Conservation (phyloP, 2,113 vertebrate genomes). For the Seriola aureovittata region DNA sequence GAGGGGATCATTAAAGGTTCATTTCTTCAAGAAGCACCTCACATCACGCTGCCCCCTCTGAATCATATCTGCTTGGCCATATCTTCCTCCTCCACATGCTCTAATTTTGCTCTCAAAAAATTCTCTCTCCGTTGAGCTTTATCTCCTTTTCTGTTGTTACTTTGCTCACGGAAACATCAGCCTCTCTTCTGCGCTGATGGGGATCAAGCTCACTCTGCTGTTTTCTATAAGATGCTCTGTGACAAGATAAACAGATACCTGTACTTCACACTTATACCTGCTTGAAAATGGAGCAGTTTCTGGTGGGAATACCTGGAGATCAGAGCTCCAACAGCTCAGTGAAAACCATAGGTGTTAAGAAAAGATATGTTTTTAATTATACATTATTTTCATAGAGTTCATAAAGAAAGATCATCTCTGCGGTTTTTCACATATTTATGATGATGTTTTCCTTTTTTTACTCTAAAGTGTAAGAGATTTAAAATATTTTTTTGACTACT, state of each 20-base stretch:
- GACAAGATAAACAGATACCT: neutral
- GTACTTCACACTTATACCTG: neutral
- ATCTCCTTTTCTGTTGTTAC: conserved; percentile 34
- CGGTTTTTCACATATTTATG: too few relatives aligned
- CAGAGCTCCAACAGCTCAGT: too few relatives aligned
- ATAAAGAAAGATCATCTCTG: too few relatives aligned
- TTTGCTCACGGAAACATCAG: conserved; percentile 2
- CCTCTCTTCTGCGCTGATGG: neutral
- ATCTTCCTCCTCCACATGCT: conserved; percentile 73
- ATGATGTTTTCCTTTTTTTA: too few relatives aligned
- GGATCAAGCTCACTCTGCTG: neutral
- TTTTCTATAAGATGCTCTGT: neutral
- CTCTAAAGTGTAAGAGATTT: too few relatives aligned
- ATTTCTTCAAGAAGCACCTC: conserved; percentile 60
- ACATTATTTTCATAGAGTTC: too few relatives aligned
- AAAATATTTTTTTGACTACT: too few relatives aligned
- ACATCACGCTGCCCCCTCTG: conserved; percentile 63
- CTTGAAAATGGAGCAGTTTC: too few relatives aligned
- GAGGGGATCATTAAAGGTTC: conserved; percentile 66
- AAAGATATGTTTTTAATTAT: too few relatives aligned
- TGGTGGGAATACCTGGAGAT: too few relatives aligned
- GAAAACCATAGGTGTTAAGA: too few relatives aligned
- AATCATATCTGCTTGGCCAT: conserved; percentile 67
- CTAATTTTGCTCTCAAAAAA: conserved; percentile 66
- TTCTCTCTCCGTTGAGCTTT: conserved; percentile 29